These are phyloP conservation scores for Hypanus sabinus DNA, from an alignment of 2,113 vertebrate genomes.

Conservation along the genomic window DNA sequence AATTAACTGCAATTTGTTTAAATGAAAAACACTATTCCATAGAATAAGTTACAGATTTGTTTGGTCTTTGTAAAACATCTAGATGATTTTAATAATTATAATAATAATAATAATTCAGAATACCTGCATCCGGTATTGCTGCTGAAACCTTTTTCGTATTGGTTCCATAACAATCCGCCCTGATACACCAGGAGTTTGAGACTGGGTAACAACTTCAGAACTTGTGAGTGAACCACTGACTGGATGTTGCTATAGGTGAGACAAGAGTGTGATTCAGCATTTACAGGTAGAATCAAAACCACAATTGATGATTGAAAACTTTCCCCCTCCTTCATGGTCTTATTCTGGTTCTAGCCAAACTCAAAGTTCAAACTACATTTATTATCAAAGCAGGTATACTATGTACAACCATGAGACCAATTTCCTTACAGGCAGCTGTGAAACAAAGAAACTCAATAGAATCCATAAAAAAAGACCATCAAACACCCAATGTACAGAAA, in stretches of 20 bases:
- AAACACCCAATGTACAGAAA: too few species aligned
- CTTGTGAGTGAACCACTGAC: not conserved
- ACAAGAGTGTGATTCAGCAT: not conserved
- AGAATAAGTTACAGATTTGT: not conserved
- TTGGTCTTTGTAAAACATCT: not conserved
- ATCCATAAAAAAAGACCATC: too few species aligned
- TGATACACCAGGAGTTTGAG: not conserved
- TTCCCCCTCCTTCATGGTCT: too few species aligned
- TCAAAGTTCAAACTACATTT: not conserved
- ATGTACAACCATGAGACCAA: too few species aligned
- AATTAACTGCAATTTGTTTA: not conserved
- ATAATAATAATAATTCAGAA: not conserved
- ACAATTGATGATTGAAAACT: not conserved
- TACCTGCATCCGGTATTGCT: slow-evolving; percentile 36
- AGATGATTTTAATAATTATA: not conserved
- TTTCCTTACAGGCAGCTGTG: too few species aligned
- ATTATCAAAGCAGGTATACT: too few species aligned
- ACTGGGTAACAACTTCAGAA: not conserved
- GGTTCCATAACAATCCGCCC: slow-evolving; percentile 18
- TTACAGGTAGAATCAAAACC: not conserved
- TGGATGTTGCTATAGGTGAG: not conserved
- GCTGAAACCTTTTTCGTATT: slow-evolving; percentile 26
- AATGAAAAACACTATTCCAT: not conserved
- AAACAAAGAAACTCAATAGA: too few species aligned
- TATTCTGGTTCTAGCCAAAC: not conserved